Base-by-base conservation (phyloP, 2,113 vertebrate genomes). In the Gymnogyps californianus region DNA sequence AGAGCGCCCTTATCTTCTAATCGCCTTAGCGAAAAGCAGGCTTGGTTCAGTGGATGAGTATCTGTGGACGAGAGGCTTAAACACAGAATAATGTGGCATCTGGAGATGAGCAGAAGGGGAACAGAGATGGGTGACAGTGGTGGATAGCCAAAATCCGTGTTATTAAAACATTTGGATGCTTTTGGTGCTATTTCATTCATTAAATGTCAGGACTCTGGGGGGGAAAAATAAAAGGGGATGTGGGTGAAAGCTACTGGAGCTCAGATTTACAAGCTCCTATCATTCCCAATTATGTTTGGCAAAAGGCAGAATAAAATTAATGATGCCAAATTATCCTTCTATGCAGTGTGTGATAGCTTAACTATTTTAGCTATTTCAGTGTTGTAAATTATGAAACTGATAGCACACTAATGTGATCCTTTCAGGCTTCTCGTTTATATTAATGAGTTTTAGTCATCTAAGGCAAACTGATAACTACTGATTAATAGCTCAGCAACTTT, bases 341-440 rank as follows among this genome's bases (percentile, higher is more conserved):
- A 32, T 46, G 32, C 26, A 51, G 86, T 34, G 85, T 52, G 70
- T 69, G 64, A 80, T 94, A 51, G 94, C 96, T 96, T 71, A 89
- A 93, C 84, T 93, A 92, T 97, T 97, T 96, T 88, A 96, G 83
- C 96, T 97, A 74, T 95, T 96, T 86, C 95, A 54, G 47, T 58
- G 82, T 84, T 59, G 59, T 94, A 95, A 96, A 97, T 97, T 57
- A 82, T 97, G 97, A 90, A 93, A 86, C 92, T 97, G 97, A 98
- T 96, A 94, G 93, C 93, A 58, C 81, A 55, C 92, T 97, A 98
- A 98, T 98, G 92, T 83, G 92, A 75, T 94, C 95, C 93, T 98
- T 98, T 97, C 95, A 97, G 97, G 85, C 96, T 97, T 70, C 98
- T 98, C 92, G 84, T 98, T 97, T 97, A 59, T 98, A 98, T 98